Evolutionary conservation across 53 echinoderm and acorn worm species (phyloP), one percentile per base, ranked within the genome.

Genomic region (Henricia sp.): DNA sequence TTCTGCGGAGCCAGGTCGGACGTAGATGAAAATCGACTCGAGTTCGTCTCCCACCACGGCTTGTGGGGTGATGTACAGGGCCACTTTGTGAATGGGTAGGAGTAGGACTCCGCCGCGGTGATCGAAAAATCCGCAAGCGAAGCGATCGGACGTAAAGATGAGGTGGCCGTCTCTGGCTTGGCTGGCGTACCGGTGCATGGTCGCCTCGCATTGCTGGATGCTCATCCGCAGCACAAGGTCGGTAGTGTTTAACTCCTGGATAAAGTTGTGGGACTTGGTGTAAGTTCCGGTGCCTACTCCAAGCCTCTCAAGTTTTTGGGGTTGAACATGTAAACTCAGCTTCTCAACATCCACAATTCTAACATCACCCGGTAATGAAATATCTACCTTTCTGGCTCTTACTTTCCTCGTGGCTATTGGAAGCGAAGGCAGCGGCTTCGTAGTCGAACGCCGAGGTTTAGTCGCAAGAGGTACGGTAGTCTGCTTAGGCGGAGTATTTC

Each of bases 101-200:
- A 32, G 42, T 34, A 85, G 85, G 37, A 58, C 46, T 0, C 85
- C 85, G 37, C 85, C 85, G 6, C 35, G 42, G 85, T 72, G 41
- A 29, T 85, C 85, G 38, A 85, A 85, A 58, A 85, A 33, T 29
- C 85, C 85, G 30, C 85, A 71, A 19, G 85, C 72, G 39, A 85
- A 85, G 33, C 44, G 21, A 28, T 85, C 72, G 27, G 58, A 23
- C 9, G 77, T 41, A 43, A 77, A 57, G 58, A 77, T 26, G 9
- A 77, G 21, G 21, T n/a, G 42, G 28, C 58, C 77, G 1, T 77
- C 60, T 19, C 28, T 14, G 6, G 58, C 41, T 32, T 58, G 40
- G 27, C 12, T 34, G 3, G 58, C 40, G 28, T 60, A 10, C 27
- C 30, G 60, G 26, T 77, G 58, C 60, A 77, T 57, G 43, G 77